Base-by-base conservation (phyloP, 2,888 invertebrate species). In the Nasonovia ribisnigri region DNA sequence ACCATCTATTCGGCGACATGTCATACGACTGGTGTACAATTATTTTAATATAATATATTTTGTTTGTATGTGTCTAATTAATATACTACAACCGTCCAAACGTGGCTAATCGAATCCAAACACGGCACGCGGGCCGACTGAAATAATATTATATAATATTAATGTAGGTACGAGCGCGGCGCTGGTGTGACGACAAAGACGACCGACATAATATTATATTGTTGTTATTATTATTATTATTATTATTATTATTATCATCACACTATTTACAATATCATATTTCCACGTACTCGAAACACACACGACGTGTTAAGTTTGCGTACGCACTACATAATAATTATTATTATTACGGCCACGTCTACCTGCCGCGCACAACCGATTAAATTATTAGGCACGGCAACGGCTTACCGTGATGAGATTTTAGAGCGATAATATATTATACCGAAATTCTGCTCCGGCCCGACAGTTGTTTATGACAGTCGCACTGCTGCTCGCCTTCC, bases 381-480 rank as follows among this genome's bases (percentile, higher is more conserved):
- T 91, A 46, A 91, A 91, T 86, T 60, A 46, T 91, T 84, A 57
- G 84, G 13, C 54, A 43, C 54, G 54, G 43, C 29, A 20, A 91
- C 29, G 36, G 84, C 54, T 57, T 54, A 91, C 54, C n/a, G 29
- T 43, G 84, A 84, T 57, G 84, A 91, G 54, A 54, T 91, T 91
- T 84, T 43, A 84, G 84, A 11, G 20, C 1, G 11, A 57, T 84
- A 91, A 90, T 84, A 51, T 77, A 51, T 90, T 26, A n/a, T n/a
- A 90, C 16, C n/a, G 16, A 46, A 77, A 36, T 36, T 36, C 36
- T 36, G 43, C 46, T 20, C 57, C 2, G 24, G 43, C 16, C 24
- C 43, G 84, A 67, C 67, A 43, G 89, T 60, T 90, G 60, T 90
- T 91, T 57, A 84, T 84, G 54, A 86, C 91, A 91, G 46, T 91